Base-by-base conservation (phyloP, 2,113 vertebrate species). In the Strigops habroptila region DNA sequence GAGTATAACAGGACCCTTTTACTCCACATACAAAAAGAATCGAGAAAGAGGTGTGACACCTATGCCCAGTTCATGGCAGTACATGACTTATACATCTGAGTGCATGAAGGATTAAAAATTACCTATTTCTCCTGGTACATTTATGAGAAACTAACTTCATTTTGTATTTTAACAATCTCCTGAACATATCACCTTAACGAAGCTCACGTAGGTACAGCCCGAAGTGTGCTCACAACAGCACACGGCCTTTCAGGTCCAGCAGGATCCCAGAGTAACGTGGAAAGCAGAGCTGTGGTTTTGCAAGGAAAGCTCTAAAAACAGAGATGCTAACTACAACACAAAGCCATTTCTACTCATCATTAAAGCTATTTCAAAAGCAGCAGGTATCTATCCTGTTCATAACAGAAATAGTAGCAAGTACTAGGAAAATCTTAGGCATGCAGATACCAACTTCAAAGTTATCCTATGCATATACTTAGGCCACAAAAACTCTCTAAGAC, bases 191-290 rank as follows among this genome's bases (percentile, higher is more conserved):
- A 22, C 18, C 49, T 52, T 23, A 33, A 37, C 6, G 37, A 71
- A 86, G 68, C 7, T 60, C 8, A 18, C 0, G 1, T 2, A 63
- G 51, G 33, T 18, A 12, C n/a, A 78, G 51, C 46, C 51, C 46
- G 13, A 41, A 39, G 31, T 27, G 41, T 37, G 55, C 19, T 93
- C 63, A 33, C 11, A 82, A 43, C 14, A 67, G 37, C 43, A 87
- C 22, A 31, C 3, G 28, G 49, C 10, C n/a, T 53, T 76, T n/a
- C 51, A 33, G 63, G 44, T 62, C 53, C 59, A 28, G 41, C 35
- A 7, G 1, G 10, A 53, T 10, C 37, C 64, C 19, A 14, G 48
- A 53, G 21, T 8, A 57, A 74, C 0, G 0, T 0, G 64, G 19
- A 33, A 55, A 79, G 53, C 33, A 70, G 31, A 39, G 51, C 52